Evolutionary conservation across 2,888 invertebrate species (phyloP), one percentile per base, ranked within the genome.

Genomic region (Periphyllus acericola): DNA sequence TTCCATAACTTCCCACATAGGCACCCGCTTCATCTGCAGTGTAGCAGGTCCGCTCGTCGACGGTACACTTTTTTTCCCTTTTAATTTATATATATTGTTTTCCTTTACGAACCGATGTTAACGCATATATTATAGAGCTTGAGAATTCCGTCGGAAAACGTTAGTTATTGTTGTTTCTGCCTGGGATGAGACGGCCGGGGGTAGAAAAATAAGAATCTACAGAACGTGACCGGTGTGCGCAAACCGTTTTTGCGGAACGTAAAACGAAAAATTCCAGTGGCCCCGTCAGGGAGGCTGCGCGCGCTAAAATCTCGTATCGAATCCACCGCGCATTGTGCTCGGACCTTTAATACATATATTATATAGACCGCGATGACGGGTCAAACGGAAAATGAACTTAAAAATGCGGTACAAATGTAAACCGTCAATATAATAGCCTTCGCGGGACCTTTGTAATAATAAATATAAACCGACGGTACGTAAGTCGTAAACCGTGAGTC

Each of bases 111-210:
- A 74, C 74, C 83, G 74, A 74, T 55, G 60, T 74, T 82, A 83
- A 55, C n/a, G 55, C n/a, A n/a, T n/a, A n/a, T n/a, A n/a, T n/a
- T 36, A 21, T 36, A 14, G 36, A 19, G 11, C 25, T 83, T 29
- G 83, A 55, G 36, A 74, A 74, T 74, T 60, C 36, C 36, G 74
- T 36, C 21, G 74, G 83, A 36, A 60, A 83, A 83, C 75, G 74
- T 83, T 83, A 83, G 83, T 83, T 83, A 83, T 83, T 83, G 83
- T 83, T 83, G 60, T 83, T 82, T 82, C 29, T 72, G 52, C 21
- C 11, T 5, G 36, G 3, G 36, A 74, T 36, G 34, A 36, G 34
- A n/a, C 52, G 25, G 60, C 3, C 11, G 9, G 74, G 74, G 46
- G 32, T 25, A 21, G 68, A 46, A 85, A 85, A 78, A 84, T 76